Conservation (phyloP, 2,113 vertebrate genomes). For the Apodemus sylvaticus region DNA sequence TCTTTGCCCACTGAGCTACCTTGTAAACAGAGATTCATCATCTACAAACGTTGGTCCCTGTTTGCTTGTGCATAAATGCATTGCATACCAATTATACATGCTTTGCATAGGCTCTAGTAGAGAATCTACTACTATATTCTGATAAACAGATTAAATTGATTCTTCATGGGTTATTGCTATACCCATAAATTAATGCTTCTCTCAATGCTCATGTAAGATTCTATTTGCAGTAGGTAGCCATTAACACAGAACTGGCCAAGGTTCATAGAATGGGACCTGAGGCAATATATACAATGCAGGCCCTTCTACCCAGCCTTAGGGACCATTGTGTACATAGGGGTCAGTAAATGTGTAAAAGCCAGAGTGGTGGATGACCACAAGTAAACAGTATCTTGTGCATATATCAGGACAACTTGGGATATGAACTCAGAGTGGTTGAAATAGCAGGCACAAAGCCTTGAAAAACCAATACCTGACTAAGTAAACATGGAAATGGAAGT, state of each 20-base stretch:
- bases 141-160: not conserved
- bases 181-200: not conserved
- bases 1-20: too few species aligned
- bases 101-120: not conserved
- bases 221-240: not conserved
- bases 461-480: not conserved
- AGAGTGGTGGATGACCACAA: not conserved
- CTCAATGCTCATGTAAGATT: not conserved
- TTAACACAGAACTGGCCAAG: not conserved
- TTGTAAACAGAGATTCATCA: too few species aligned
- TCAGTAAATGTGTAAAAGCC: not conserved
- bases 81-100: too few species aligned
- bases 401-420: not conserved
- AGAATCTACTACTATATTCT: not conserved
- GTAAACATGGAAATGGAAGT: not conserved
- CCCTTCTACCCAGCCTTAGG: not conserved
- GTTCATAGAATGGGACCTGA: not conserved
- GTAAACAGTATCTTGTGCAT: not conserved
- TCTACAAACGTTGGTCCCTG: too few species aligned
- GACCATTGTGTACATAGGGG: not conserved
- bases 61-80: too few species aligned
- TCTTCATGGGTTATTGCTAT: not conserved
- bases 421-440: not conserved
- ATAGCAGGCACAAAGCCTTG: not conserved
- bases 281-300: not conserved